A percentile compares a stretch with the other conserved stretches of the same genome.
Evolutionary conservation across 2,113 vertebrate genomes (phyloP).

Genomic region (Neotoma lepida): DNA sequence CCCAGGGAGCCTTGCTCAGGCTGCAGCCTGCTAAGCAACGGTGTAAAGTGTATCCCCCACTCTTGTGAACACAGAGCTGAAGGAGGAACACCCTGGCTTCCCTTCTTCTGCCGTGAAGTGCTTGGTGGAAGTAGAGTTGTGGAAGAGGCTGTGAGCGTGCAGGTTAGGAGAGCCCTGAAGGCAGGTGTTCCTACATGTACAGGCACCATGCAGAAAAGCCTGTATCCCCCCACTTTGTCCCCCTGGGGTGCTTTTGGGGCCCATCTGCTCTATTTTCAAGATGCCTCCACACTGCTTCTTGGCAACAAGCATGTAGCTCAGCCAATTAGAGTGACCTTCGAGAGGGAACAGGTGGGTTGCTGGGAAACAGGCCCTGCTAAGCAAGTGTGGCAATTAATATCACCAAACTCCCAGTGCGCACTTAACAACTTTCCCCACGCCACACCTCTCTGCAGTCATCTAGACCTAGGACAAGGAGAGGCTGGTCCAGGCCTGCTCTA

Average conservation of each 20-base stretch:
- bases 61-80: not conserved
- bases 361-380: conserved; percentile 66
- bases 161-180: not conserved
- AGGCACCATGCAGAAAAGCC: rapidly evolving
- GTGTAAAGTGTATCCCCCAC: not conserved
- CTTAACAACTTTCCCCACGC: not conserved
- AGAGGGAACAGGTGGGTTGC: conserved; percentile 68
- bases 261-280: conserved; percentile 68
- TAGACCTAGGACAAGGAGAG: not conserved
- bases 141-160: not conserved
- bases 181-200: not conserved
- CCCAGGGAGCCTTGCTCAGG: not conserved
- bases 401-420: not conserved
- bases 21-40: not conserved
- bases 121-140: not conserved
- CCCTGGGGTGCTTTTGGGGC: not conserved
- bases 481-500: not conserved
- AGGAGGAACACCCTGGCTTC: not conserved
- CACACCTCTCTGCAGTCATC: not conserved
- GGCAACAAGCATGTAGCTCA: conserved; percentile 74
- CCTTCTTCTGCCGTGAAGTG: not conserved
- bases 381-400: conserved; percentile 67
- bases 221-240: not conserved
- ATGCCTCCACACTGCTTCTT: conserved; percentile 77
- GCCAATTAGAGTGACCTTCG: conserved; percentile 70